phyloP scores from a whole-genome alignment of 37 sponge, comb jelly and placozoan genomes.

The Haliclona indistincta region DNA sequence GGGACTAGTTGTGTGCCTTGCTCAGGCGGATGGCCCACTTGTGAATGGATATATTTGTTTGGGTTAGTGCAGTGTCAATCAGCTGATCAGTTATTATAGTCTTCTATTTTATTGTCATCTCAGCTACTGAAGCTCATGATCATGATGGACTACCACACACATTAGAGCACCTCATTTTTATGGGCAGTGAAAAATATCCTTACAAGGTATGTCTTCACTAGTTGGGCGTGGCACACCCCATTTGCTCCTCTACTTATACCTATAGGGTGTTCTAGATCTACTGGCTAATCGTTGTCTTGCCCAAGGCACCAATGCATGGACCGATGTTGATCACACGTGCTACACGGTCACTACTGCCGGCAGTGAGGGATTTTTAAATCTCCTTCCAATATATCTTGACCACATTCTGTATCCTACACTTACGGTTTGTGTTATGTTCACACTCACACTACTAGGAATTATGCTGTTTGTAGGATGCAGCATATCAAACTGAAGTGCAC shows the following conservation, averaged over 20 bases:
- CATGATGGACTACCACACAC: constrained; percentile 98
- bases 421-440: constrained; percentile 52
- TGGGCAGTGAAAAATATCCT: constrained; percentile 96
- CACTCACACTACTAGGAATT: not conserved
- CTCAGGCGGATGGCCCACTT: constrained; percentile 79
- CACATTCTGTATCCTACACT: constrained; percentile 97
- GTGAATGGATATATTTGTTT: constrained; percentile 89
- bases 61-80: constrained; percentile 31
- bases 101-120: not conserved
- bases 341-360: constrained; percentile 96
- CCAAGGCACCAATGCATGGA: constrained; percentile 98
- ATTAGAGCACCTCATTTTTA: constrained; percentile 96
- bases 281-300: constrained; percentile 91
- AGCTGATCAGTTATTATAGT: not conserved
- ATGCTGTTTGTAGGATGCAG: constrained; percentile 69
- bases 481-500: constrained; percentile 93
- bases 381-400: constrained; percentile 93
- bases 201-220: constrained; percentile 64
- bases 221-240: not conserved
- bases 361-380: constrained; percentile 87
- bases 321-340: constrained; percentile 95
- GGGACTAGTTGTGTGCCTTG: constrained; percentile 75
- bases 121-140: constrained; percentile 94
- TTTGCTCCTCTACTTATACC: not conserved
- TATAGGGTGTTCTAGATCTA: constrained; percentile 92